phyloP scores from a whole-genome alignment of 2,888 invertebrate species.

The Bibio marci region DNA sequence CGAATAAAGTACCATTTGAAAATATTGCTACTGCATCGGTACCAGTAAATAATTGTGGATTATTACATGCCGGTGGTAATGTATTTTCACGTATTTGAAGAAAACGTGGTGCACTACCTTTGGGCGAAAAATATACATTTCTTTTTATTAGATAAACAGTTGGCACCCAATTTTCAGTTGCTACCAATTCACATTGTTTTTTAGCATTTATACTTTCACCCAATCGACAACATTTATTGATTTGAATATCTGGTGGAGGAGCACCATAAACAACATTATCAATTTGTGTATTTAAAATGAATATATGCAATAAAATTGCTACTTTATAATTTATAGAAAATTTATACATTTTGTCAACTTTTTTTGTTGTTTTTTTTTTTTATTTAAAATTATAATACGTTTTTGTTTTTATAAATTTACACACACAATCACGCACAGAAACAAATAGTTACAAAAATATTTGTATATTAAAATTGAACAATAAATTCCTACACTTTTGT shows the following conservation, averaged over 20 bases:
- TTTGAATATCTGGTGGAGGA: slow-evolving; percentile 6
- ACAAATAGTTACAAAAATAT: too few relatives aligned
- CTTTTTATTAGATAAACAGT: slow-evolving; percentile 37
- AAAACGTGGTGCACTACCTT: slow-evolving; percentile 27
- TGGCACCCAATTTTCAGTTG: slow-evolving; percentile 34
- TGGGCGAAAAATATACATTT: slow-evolving; percentile 25
- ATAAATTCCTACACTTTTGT: too few relatives aligned
- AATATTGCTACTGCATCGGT: slow-evolving; percentile 32
- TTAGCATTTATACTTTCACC: slow-evolving; percentile 31
- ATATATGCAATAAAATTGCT: too few relatives aligned
- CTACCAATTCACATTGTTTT: slow-evolving; percentile 24
- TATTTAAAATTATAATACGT: too few relatives aligned
- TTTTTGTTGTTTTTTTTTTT: too few relatives aligned
- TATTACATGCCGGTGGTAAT: slow-evolving; percentile 23
- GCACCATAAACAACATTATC: too few relatives aligned
- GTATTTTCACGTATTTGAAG: slow-evolving; percentile 27
- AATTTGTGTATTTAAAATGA: too few relatives aligned
- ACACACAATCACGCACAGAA: too few relatives aligned
- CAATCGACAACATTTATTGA: slow-evolving; percentile 37
- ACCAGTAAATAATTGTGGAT: slow-evolving; percentile 17
- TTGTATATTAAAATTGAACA: too few relatives aligned
- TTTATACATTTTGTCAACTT: too few relatives aligned
- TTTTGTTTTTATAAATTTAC: too few relatives aligned
- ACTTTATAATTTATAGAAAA: too few relatives aligned
- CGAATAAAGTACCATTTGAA: slow-evolving; percentile 44